Base-by-base conservation (phyloP, 1,140 invertebrate genomes). In the Potamilus streckersoni region DNA sequence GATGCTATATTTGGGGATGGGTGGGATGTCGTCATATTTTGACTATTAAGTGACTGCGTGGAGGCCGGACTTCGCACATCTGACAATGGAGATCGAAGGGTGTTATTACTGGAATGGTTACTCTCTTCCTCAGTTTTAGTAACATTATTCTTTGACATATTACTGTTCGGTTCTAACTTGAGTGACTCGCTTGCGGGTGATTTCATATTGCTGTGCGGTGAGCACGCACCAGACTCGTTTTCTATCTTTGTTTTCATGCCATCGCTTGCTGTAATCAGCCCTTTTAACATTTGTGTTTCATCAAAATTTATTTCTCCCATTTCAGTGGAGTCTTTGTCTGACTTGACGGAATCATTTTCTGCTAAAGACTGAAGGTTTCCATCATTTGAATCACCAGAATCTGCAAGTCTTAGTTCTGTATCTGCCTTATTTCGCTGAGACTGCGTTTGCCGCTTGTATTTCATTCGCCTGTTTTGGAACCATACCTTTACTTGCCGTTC, bases 401-500 rank as follows among this genome's bases (percentile, higher is more conserved):
- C 38, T 49, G 38, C 38, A 49, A 49, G 38, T 49, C 14, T 62
- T n/a, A 62, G 23, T 23, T 62, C 60, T 62, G 19, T 62, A 14
- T 19, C 23, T 19, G 23, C 60, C 6, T 66, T 17, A 27, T 31
- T 16, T 57, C 56, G n/a, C 19, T 23, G 20, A 58, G 73, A 70
- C 74, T 87, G 85, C 1, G 85, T 83, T 75, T 87, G 86, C 8
- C 86, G 79, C 64, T 87, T 87, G 78, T 84, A 87, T 64, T 87
- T 87, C 86, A 87, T 87, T 61, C 86, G 71, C 23, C 86, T 73
- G 71, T 87, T 87, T 76, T 87, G 86, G 73, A 87, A 87, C 86
- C 86, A 87, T 16, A 87, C 86, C 69, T 87, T 87, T 17, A 87
- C 86, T 65, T 81, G 86, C 31, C 86, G 79, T 71, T 87, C 96